Percentiles rank a stretch among this genome's conserved stretches.
phyloP scores from a whole-genome alignment of 2,797 vertebrate species.

The Crenichthys baileyi region DNA sequence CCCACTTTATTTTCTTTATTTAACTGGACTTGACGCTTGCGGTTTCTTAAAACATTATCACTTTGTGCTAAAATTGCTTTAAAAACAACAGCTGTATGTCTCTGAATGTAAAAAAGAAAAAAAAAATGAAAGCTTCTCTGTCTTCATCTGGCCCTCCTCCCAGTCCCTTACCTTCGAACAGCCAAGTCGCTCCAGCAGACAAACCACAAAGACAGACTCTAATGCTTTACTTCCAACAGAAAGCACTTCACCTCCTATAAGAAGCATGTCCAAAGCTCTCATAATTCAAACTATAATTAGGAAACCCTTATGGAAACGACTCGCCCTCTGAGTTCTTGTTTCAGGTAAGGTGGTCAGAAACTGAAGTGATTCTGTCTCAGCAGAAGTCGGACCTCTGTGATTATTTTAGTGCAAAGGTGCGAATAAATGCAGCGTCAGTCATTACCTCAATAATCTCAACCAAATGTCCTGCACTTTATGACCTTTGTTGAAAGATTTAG shows the following conservation, averaged over 20 bases:
- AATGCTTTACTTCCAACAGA: constrained; percentile 21
- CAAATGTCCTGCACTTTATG: constrained; percentile 71
- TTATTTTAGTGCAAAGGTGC: constrained; percentile 76
- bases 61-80: constrained; percentile 49
- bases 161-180: constrained; percentile 61
- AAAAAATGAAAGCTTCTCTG: constrained; percentile 56
- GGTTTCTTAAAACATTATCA: constrained; percentile 59
- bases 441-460: constrained; percentile 74
- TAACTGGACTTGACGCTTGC: constrained; percentile 29
- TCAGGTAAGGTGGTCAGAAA: constrained; percentile 46
- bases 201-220: constrained; percentile 55
- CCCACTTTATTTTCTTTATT: constrained; percentile 10
- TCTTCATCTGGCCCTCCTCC: constrained; percentile 64
- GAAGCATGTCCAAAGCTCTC: constrained; percentile 45
- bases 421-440: constrained; percentile 71
- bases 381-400: constrained; percentile 64
- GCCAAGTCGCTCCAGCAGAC: constrained; percentile 48
- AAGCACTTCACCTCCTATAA: constrained; percentile 39
- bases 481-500: constrained; percentile 57
- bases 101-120: constrained; percentile 44
- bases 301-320: constrained; percentile 49
- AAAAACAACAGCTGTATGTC: constrained; percentile 66
- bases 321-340: constrained; percentile 30
- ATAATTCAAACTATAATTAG: constrained; percentile 61
- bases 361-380: constrained; percentile 71